Conservation (phyloP, 2,113 vertebrate species). For the Petromus typicus region DNA sequence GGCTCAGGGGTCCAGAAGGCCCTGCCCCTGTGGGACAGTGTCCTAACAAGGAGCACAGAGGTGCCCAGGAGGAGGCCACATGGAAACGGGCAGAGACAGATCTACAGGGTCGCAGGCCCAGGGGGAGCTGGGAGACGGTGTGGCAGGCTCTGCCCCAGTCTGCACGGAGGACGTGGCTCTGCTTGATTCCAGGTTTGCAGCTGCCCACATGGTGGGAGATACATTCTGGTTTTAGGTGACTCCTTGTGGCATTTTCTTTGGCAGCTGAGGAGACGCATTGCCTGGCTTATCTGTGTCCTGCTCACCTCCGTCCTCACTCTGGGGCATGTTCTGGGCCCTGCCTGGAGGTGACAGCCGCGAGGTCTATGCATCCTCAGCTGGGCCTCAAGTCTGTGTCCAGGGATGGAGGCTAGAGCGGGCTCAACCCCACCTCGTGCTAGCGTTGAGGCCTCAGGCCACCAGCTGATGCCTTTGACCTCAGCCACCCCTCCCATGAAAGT, state of each 20-base stretch:
- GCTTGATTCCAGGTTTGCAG: neutral
- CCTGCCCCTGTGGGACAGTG: neutral
- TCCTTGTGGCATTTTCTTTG: neutral
- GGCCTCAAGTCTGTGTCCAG: neutral
- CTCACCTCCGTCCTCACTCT: neutral
- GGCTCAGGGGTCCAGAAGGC: neutral
- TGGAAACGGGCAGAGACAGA: neutral
- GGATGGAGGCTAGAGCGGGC: neutral
- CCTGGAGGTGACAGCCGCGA: too few species aligned
- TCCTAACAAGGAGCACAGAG: neutral
- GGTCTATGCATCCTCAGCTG: too few species aligned
- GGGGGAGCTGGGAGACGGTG: neutral
- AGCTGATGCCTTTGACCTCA: neutral
- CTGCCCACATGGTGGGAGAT: neutral
- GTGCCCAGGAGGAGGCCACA: neutral
- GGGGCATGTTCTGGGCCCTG: neutral
- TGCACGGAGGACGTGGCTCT: fast-evolving
- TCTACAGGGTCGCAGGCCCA: fast-evolving
- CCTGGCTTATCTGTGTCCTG: neutral
- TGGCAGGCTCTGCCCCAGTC: too few species aligned
- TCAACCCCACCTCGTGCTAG: fast-evolving
- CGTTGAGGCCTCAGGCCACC: neutral
- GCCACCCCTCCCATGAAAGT: neutral
- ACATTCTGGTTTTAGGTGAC: neutral
- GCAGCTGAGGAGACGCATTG: neutral